phyloP scores from a whole-genome alignment of 2,797 vertebrate species.

The Pterois miles region DNA sequence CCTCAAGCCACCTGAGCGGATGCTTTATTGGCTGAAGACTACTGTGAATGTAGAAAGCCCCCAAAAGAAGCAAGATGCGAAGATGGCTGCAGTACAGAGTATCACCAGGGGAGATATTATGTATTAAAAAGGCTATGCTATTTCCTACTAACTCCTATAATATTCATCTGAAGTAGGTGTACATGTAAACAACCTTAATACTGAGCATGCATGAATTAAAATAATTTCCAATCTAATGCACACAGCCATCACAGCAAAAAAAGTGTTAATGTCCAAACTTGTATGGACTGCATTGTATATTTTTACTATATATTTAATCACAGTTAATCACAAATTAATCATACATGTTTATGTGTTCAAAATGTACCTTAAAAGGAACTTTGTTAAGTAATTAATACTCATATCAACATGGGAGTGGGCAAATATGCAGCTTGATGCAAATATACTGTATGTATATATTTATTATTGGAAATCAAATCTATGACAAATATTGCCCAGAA shows the following conservation, averaged over 20 bases:
- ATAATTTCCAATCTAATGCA: neutral
- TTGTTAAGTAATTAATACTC: too few relatives aligned
- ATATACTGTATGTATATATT: too few relatives aligned
- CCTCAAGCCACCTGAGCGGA: neutral
- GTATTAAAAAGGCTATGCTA: neutral
- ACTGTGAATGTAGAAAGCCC: neutral
- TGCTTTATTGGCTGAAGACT: neutral
- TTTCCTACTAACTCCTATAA: neutral
- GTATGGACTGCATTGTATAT: neutral
- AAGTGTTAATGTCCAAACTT: neutral
- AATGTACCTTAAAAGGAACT: too few relatives aligned
- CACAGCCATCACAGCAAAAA: neutral
- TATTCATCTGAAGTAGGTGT: neutral
- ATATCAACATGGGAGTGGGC: too few relatives aligned
- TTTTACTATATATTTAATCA: neutral
- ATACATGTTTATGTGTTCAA: too few relatives aligned
- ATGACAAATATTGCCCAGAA: too few relatives aligned
- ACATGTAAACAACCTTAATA: neutral
- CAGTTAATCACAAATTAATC: too few relatives aligned
- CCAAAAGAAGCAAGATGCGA: neutral
- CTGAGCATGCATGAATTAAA: neutral
- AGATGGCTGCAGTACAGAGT: neutral
- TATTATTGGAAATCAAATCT: too few relatives aligned
- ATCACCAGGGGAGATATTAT: neutral
- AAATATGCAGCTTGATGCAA: too few relatives aligned